Evolutionary conservation across 2,888 invertebrate genomes (phyloP).

Genomic region (Cybosia mesomella): DNA sequence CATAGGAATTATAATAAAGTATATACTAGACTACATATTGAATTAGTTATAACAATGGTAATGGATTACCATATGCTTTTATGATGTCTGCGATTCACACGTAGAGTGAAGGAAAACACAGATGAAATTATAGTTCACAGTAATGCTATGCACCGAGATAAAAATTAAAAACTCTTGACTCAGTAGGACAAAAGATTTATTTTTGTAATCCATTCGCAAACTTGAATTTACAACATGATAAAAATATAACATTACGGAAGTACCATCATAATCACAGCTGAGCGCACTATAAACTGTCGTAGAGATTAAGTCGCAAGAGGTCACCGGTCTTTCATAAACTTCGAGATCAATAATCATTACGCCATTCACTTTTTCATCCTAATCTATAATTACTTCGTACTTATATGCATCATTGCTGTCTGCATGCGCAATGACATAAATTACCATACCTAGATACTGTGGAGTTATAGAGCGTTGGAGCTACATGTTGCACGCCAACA

Average conservation of each 20-base stretch:
- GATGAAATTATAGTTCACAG: not conserved
- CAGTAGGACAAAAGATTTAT: not conserved
- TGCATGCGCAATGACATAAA: slow-evolving; percentile 46
- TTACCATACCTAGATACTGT: slow-evolving; percentile 36
- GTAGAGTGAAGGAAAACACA: not conserved
- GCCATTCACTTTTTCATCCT: slow-evolving; percentile 39
- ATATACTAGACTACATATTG: not conserved
- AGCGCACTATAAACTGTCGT: not conserved
- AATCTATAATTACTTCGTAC: slow-evolving; percentile 39
- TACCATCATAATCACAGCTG: slow-evolving; percentile 1
- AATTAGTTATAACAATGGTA: not conserved
- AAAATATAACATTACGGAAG: not conserved
- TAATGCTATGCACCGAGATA: not conserved
- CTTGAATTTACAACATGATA: not conserved
- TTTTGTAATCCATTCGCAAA: not conserved
- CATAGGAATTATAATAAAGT: not conserved
- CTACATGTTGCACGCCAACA: slow-evolving; percentile 48
- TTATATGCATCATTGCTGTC: slow-evolving; percentile 35
- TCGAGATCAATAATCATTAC: slow-evolving; percentile 24
- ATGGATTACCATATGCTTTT: not conserved
- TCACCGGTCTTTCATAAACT: slow-evolving; percentile 7
- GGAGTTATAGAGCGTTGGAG: slow-evolving; percentile 39
- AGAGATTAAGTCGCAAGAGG: slow-evolving; percentile 7
- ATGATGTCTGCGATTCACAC: not conserved
- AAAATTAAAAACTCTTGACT: not conserved